phyloP scores from a whole-genome alignment of 2,113 vertebrate species.

The Campylomormyrus numenius region DNA sequence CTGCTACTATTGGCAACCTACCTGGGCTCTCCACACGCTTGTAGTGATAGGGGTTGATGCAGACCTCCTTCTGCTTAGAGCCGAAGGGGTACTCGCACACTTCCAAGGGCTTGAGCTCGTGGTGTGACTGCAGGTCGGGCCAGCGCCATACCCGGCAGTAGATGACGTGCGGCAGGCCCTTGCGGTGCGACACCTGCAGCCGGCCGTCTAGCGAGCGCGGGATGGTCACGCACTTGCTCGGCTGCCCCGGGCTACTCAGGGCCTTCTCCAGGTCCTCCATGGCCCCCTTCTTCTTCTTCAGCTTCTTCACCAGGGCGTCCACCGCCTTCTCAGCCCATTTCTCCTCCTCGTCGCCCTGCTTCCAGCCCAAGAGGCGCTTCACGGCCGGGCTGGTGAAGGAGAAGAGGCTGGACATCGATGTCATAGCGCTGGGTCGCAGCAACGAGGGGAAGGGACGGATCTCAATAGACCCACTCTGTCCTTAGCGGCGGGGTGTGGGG shows the following conservation, averaged over 20 bases:
- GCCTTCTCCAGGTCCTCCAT: slow-evolving; percentile 99
- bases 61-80: slow-evolving; percentile 99
- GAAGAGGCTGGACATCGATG: slow-evolving; percentile 95
- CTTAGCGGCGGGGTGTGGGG: background rate
- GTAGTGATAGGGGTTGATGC: slow-evolving; percentile 99
- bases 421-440: slow-evolving; percentile 48
- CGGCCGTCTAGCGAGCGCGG: slow-evolving; percentile 90
- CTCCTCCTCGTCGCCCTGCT: slow-evolving; percentile 98
- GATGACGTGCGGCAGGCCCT: slow-evolving; percentile 95
- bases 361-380: slow-evolving; percentile 96
- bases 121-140: slow-evolving; percentile 96
- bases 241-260: slow-evolving; percentile 90
- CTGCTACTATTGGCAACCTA: slow-evolving; percentile 17
- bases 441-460: slow-evolving; percentile 21
- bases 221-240: slow-evolving; percentile 97
- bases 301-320: slow-evolving; percentile 93
- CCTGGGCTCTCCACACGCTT: slow-evolving; percentile 34
- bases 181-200: slow-evolving; percentile 93
- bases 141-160: slow-evolving; percentile 98
- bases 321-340: slow-evolving; percentile 99
- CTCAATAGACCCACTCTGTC: background rate
- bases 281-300: slow-evolving; percentile 98
- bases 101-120: slow-evolving; percentile 95
- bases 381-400: slow-evolving; percentile 98
- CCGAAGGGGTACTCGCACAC: slow-evolving; percentile 97